Evolutionary conservation across 2,113 vertebrate genomes (phyloP).

Genomic region (Amazona vittata): DNA sequence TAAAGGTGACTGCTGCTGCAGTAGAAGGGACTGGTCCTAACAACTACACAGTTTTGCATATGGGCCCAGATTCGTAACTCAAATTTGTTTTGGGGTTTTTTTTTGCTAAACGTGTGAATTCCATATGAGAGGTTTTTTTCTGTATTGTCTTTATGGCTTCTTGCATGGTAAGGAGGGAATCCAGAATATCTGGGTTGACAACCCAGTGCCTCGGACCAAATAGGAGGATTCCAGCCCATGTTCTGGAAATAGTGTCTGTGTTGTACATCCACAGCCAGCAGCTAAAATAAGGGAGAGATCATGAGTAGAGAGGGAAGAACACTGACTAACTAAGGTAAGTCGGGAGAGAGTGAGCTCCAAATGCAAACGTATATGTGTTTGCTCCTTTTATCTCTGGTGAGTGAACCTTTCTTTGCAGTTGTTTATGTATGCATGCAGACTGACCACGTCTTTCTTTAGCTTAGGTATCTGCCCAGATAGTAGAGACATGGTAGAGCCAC

Average conservation of each 20-base stretch:
- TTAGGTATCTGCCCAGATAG: not conserved
- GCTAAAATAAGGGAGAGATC: not conserved
- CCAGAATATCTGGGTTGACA: not conserved
- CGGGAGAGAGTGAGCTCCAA: not conserved
- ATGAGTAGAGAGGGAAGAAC: not conserved
- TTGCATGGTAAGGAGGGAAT: not conserved
- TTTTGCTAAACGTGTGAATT: not conserved
- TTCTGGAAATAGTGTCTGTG: not conserved
- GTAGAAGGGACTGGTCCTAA: not conserved
- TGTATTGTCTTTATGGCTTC: not conserved
- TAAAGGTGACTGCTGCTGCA: not conserved
- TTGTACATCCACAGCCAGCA: not conserved
- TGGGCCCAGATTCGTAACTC: not conserved
- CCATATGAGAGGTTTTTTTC: not conserved
- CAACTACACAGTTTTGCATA: not conserved
- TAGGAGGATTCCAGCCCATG: not conserved
- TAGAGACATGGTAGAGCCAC: not conserved
- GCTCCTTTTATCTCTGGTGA: not conserved
- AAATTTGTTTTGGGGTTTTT: not conserved
- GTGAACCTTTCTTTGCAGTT: not conserved
- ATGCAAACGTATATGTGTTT: not conserved
- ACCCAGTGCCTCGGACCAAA: not conserved
- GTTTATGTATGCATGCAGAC: not conserved
- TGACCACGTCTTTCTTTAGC: not conserved
- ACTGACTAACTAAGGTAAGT: not conserved